A percentile compares a stretch with the other conserved stretches of the same genome.
These are phyloP conservation scores for Athalia cordata DNA, from an alignment of 2,888 invertebrate species.

Conservation along the genomic window DNA sequence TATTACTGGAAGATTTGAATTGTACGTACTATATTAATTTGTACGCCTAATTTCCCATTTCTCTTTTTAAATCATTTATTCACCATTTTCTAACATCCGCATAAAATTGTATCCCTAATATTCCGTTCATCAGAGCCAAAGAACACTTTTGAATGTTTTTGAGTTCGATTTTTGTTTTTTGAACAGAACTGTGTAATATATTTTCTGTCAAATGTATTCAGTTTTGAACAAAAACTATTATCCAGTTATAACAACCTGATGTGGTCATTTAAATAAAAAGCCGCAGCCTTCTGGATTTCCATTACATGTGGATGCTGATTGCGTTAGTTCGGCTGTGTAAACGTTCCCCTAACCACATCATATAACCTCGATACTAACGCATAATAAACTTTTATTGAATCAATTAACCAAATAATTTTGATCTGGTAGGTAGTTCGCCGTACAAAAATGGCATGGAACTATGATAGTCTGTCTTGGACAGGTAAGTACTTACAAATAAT, in stretches of 20 bases:
- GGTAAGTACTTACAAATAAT: conserved; percentile 70
- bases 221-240: background rate
- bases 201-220: too few relatives aligned
- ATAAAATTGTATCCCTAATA: too few relatives aligned
- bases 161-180: too few relatives aligned
- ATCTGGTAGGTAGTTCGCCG: background rate
- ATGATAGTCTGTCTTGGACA: conserved; percentile 76
- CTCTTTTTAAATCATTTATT: too few relatives aligned
- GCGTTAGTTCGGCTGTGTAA: conserved; percentile 53
- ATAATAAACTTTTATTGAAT: conserved; percentile 56
- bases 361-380: conserved; percentile 54
- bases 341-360: conserved; percentile 48
- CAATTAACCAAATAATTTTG: conserved; percentile 54
- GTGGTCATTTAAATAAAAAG: conserved; percentile 26
- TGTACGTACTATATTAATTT: too few relatives aligned
- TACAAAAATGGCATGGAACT: conserved; percentile 74
- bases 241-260: conserved; percentile 1
- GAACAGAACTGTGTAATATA: too few relatives aligned
- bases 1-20: too few relatives aligned
- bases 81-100: too few relatives aligned
- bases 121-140: too few relatives aligned
- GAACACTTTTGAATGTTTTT: conserved; percentile 5
- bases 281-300: conserved; percentile 34
- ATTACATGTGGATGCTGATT: conserved; percentile 41
- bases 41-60: too few relatives aligned